Evolutionary conservation across 2,797 vertebrate genomes (phyloP).

Genomic region (Nasua narica): DNA sequence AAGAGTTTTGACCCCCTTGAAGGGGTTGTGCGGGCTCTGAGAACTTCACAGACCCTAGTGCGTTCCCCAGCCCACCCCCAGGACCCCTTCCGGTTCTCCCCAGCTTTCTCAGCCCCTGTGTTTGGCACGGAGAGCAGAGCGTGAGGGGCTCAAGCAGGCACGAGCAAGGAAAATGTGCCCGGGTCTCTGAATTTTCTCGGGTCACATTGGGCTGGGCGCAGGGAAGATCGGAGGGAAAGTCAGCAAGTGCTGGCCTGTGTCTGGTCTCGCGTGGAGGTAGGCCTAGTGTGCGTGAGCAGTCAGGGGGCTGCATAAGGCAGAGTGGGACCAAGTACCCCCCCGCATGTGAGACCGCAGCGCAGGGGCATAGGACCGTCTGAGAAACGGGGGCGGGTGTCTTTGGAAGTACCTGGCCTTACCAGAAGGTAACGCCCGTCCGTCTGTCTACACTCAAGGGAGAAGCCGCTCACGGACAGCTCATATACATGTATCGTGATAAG

Average conservation of each 20-base stretch:
- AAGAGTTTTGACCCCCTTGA: neutral
- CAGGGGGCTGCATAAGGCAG: neutral
- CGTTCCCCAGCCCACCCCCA: neutral
- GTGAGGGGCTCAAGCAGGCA: neutral
- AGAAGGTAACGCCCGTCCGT: neutral
- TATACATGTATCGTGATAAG: neutral
- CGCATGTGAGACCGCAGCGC: accelerated
- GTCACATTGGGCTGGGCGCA: neutral
- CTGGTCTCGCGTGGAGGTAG: neutral
- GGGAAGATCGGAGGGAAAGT: neutral
- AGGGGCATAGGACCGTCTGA: neutral
- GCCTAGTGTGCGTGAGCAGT: neutral
- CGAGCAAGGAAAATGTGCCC: neutral
- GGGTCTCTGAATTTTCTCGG: neutral
- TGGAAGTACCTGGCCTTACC: neutral
- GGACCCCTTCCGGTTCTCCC: neutral
- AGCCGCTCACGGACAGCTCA: neutral
- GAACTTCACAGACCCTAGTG: neutral
- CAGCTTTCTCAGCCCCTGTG: neutral
- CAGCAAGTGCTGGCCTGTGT: too few relatives aligned
- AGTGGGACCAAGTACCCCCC: neutral
- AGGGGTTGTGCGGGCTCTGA: neutral
- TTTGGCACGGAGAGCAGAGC: neutral
- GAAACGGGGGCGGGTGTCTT: neutral
- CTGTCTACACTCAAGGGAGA: neutral